Evolutionary conservation across 2,113 vertebrate species (phyloP), one percentile per base, ranked within the genome.

Genomic region (Melanostigma gelatinosum): DNA sequence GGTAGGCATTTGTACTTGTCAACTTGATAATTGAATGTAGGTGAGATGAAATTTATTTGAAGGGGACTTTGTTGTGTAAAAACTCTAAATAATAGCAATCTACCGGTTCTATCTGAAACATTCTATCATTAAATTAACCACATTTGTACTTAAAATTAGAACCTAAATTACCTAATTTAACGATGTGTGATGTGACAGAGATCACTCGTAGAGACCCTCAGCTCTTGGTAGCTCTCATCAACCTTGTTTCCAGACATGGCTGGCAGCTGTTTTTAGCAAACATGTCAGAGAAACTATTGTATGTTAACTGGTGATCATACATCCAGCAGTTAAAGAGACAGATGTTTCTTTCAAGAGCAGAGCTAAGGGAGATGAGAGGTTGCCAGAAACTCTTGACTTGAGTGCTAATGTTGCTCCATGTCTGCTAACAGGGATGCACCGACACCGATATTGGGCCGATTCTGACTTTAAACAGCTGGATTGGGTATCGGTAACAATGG

Each of bases 1-100:
- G 63, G 96, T 96, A 90, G 94, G 94, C 62, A 29, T 48, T 18
- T 65, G 15, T 15, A 18, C 24, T 57, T 72, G 16, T 67, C 5
- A 34, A 20, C 32, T 2, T 58, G 40, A n/a, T 73, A 15, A 32
- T 2, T 36, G 22, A 42, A 66, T 66, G 2, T 75, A 65, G 16
- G 40, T 50, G 8, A 50, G 22, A 63, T 63, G 3, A 10, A 34
- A 34, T 44, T 18, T 34, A 36, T 4, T 8, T 22, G 3, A 60
- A 13, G 32, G 24, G 3, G 13, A 11, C 40, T 42, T 5, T 24
- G 10, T 61, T n/a, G 5, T 46, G 7, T 36, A 48, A 42, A 65
- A 44, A 18, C 13, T 57, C 13, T 12, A 42, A 71, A 64, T 8
- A 20, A 48, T 44, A 5, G 9, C 9, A 27, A 29, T 16, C 8